Conservation (phyloP, 2,888 invertebrate genomes). For the Campoplex nolae region DNA sequence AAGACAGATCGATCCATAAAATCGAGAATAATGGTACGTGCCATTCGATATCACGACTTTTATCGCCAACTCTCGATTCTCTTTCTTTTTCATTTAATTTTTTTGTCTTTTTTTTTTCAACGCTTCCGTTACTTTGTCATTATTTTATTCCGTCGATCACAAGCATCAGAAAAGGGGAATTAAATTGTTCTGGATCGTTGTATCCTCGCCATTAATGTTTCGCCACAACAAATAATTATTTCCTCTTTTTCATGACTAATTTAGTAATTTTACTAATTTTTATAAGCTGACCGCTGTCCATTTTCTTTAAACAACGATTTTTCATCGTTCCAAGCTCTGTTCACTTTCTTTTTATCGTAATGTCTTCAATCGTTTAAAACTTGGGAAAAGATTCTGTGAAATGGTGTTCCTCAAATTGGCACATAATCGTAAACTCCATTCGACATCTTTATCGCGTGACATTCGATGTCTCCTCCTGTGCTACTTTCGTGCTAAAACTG, state of each 20-base stretch:
- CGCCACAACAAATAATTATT: neutral
- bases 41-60: conserved; percentile 59
- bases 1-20: conserved; percentile 67
- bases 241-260: neutral
- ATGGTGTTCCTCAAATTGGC: neutral
- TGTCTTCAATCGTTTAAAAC: neutral
- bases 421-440: neutral
- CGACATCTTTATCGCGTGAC: conserved; percentile 14
- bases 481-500: neutral
- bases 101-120: neutral
- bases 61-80: conserved; percentile 47
- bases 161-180: neutral
- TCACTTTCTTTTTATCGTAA: neutral
- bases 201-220: neutral
- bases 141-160: conserved; percentile 21
- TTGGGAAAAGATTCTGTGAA: neutral
- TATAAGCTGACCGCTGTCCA: neutral
- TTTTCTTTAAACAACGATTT: neutral
- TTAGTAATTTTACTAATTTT: neutral
- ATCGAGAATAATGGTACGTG: conserved; percentile 63
- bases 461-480: neutral
- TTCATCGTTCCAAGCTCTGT: too few species aligned
- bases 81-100: neutral
- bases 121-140: neutral
- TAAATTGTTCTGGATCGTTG: neutral